Evolutionary conservation across 1,140 invertebrate genomes (phyloP).

Genomic region (Zaprionus capensis): DNA sequence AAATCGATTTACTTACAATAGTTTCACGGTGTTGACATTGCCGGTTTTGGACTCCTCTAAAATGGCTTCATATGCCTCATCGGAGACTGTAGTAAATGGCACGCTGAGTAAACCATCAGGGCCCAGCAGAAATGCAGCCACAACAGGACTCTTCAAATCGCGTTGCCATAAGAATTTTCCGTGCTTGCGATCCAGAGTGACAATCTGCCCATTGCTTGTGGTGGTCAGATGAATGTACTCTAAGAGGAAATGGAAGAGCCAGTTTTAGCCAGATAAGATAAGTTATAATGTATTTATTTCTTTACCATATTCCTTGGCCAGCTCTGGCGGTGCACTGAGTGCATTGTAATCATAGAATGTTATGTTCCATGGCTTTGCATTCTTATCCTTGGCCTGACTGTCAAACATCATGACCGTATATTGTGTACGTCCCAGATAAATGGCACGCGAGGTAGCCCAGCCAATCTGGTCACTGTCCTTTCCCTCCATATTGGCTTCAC

Average conservation of each 20-base stretch:
- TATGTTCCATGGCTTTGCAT: slow-evolving; percentile 95
- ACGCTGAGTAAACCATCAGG: slow-evolving; percentile 92
- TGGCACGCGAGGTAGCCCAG: slow-evolving; percentile 77
- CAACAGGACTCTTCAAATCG: slow-evolving; percentile 94
- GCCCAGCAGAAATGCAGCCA: slow-evolving; percentile 94
- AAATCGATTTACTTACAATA: slow-evolving; percentile 88
- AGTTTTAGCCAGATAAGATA: not conserved
- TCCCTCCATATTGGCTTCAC: slow-evolving; percentile 72
- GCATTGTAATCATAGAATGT: slow-evolving; percentile 96
- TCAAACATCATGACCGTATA: slow-evolving; percentile 98
- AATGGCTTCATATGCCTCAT: slow-evolving; percentile 92
- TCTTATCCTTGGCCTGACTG: slow-evolving; percentile 89
- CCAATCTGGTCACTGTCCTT: slow-evolving; percentile 68
- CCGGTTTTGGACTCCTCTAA: slow-evolving; percentile 87
- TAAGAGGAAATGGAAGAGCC: slow-evolving; percentile 71
- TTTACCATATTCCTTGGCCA: slow-evolving; percentile 93
- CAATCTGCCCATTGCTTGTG: slow-evolving; percentile 93
- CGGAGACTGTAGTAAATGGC: slow-evolving; percentile 95
- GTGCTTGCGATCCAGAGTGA: slow-evolving; percentile 90
- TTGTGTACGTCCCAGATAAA: slow-evolving; percentile 89
- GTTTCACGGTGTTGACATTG: slow-evolving; percentile 89
- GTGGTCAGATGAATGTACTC: slow-evolving; percentile 95
- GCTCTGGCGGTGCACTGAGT: slow-evolving; percentile 89
- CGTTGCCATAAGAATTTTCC: slow-evolving; percentile 94
- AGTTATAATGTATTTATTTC: not conserved